phyloP scores from a whole-genome alignment of 2,797 vertebrate species.

The Scarus forsteni region DNA sequence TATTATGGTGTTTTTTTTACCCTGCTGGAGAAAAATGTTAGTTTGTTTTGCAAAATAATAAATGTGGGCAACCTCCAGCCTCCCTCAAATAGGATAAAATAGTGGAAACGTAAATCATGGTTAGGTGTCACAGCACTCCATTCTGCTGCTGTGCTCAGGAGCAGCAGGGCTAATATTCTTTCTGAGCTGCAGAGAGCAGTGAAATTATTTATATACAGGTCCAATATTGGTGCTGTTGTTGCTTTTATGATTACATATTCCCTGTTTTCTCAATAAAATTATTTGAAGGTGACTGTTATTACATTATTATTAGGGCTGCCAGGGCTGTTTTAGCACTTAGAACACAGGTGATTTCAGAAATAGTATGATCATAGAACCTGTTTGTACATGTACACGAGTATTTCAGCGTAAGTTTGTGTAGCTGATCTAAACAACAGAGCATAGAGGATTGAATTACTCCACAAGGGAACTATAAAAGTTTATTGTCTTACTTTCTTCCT shows the following conservation, averaged over 20 bases:
- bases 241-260: not conserved
- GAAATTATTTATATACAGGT: conserved; percentile 17
- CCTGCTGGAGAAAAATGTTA: conserved; percentile 33
- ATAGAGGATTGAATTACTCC: too few relatives aligned
- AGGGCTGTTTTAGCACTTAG: too few relatives aligned
- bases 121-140: conserved; percentile 11
- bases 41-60: conserved; percentile 50
- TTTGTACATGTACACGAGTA: too few relatives aligned
- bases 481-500: too few relatives aligned
- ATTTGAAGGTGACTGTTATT: conserved; percentile 13
- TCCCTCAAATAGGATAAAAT: conserved; percentile 40
- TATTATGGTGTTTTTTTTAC: not conserved
- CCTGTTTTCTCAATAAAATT: not conserved
- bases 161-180: conserved; percentile 19
- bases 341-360: too few relatives aligned
- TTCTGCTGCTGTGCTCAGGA: conserved; percentile 17
- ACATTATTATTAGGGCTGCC: conserved; percentile 5
- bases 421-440: too few relatives aligned
- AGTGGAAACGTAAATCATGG: conserved; percentile 40
- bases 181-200: conserved; percentile 32
- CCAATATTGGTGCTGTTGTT: conserved; percentile 5
- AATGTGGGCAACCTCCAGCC: conserved; percentile 48
- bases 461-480: too few relatives aligned
- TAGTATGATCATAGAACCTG: too few relatives aligned
- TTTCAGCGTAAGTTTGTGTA: too few relatives aligned